These are phyloP conservation scores for Danio choprae DNA, from an alignment of 2,797 vertebrate species.

Conservation along the genomic window DNA sequence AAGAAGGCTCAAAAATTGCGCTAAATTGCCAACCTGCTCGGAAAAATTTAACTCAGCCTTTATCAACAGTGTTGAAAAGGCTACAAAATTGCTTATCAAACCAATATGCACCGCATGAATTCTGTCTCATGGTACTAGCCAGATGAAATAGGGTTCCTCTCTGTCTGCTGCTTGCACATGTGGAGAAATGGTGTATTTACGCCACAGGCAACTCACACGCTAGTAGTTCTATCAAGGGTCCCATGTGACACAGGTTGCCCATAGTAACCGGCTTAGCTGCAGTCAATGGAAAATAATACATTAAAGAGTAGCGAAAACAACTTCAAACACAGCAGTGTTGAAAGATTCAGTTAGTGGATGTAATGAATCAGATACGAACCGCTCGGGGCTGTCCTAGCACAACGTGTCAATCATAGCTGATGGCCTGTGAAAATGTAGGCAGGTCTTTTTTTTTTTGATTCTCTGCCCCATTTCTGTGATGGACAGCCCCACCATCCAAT, in stretches of 20 bases:
- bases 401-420: slow-evolving; percentile 74
- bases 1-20: background rate
- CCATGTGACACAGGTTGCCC: slow-evolving; percentile 64
- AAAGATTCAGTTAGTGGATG: slow-evolving; percentile 57
- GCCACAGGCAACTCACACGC: slow-evolving; percentile 63
- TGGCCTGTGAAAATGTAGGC: slow-evolving; percentile 63
- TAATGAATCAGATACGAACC: slow-evolving; percentile 60
- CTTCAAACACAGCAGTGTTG: slow-evolving; percentile 68
- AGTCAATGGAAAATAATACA: slow-evolving; percentile 64
- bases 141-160: slow-evolving; percentile 25
- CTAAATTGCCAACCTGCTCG: slow-evolving; percentile 45
- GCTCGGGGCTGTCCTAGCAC: slow-evolving; percentile 69
- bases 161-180: slow-evolving; percentile 1
- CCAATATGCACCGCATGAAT: slow-evolving; percentile 13
- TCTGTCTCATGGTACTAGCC: background rate
- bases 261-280: slow-evolving; percentile 74
- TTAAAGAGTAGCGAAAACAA: slow-evolving; percentile 48
- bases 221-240: slow-evolving; percentile 64
- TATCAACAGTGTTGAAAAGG: slow-evolving; percentile 9
- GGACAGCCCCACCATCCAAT: slow-evolving; percentile 64
- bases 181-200: slow-evolving; percentile 41
- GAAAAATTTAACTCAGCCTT: slow-evolving; percentile 39
- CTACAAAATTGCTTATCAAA: slow-evolving; percentile 26
- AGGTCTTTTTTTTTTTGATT: slow-evolving; percentile 57
- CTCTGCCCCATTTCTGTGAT: slow-evolving; percentile 66